A percentile compares a stretch with the other conserved stretches of the same genome.
These are phyloP conservation scores for Rambutsinella grinnellia DNA, from an alignment of 2,888 invertebrate species.

Conservation along the genomic window DNA sequence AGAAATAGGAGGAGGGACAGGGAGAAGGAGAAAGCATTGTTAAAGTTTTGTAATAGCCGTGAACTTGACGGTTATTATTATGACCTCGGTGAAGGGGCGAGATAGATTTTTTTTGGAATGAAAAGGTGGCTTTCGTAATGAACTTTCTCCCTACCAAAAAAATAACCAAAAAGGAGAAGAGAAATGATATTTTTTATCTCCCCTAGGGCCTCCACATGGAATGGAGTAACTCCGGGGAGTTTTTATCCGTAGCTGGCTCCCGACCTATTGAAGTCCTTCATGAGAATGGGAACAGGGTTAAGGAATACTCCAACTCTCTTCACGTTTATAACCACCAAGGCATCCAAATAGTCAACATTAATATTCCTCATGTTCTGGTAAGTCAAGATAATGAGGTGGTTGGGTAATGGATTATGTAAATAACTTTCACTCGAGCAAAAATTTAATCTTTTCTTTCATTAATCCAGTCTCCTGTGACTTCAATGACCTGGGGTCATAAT, in stretches of 20 bases:
- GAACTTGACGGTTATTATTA: conserved; percentile 54
- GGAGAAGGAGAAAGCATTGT: neutral
- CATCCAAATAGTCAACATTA: conserved; percentile 82
- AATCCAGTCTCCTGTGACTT: conserved; percentile 84
- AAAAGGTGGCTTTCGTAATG: too few relatives aligned
- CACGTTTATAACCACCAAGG: conserved; percentile 94
- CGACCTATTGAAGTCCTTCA: conserved; percentile 66
- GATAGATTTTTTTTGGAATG: too few relatives aligned
- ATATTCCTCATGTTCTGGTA: conserved; percentile 83
- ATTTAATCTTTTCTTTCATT: conserved; percentile 45
- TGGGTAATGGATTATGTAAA: conserved; percentile 55
- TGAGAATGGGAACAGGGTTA: conserved; percentile 62
- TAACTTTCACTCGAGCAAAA: conserved; percentile 4
- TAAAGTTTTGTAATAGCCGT: conserved; percentile 16
- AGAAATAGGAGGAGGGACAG: neutral
- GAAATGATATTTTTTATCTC: conserved; percentile 68
- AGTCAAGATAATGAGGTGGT: conserved; percentile 57
- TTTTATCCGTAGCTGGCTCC: conserved; percentile 89
- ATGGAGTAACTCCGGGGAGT: conserved; percentile 95
- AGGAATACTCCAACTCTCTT: conserved; percentile 82
- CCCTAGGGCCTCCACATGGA: conserved; percentile 84
- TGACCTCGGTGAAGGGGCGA: too few relatives aligned
- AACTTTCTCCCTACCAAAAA: neutral
- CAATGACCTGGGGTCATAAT: conserved; percentile 98
- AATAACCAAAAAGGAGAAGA: neutral